A percentile compares a stretch with the other conserved stretches of the same genome.
Evolutionary conservation across 2,113 vertebrate species (phyloP).

Genomic region (Lampris megalopsis): DNA sequence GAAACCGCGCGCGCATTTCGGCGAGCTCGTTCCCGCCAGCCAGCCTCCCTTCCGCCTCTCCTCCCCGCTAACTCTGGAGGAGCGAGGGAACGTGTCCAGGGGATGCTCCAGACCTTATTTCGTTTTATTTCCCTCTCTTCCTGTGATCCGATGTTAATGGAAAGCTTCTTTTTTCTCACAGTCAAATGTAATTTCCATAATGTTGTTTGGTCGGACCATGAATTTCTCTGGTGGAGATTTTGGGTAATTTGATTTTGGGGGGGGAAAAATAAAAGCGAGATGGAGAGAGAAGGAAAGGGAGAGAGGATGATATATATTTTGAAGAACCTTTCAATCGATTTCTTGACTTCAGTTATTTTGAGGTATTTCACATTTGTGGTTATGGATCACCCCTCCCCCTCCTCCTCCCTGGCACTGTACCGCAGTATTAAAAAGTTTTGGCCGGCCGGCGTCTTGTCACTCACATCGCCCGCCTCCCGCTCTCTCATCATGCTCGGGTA

Average conservation of each 20-base stretch:
- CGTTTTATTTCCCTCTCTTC: neutral
- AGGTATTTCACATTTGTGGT: slow-evolving; percentile 66
- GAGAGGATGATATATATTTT: slow-evolving; percentile 35
- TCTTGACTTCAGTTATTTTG: slow-evolving; percentile 50
- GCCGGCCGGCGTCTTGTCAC: slow-evolving; percentile 64
- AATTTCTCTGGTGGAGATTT: slow-evolving; percentile 50
- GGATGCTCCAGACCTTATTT: slow-evolving; percentile 22
- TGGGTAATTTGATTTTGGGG: slow-evolving; percentile 59
- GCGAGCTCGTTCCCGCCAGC: slow-evolving; percentile 43
- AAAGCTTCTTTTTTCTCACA: slow-evolving; percentile 45
- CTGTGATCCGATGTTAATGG: slow-evolving; percentile 19
- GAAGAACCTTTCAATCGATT: slow-evolving; percentile 66
- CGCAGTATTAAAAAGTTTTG: slow-evolving; percentile 61
- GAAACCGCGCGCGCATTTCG: slow-evolving; percentile 67
- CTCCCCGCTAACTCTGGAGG: neutral
- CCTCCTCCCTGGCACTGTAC: slow-evolving; percentile 21
- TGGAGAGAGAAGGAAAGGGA: slow-evolving; percentile 6
- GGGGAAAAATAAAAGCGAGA: slow-evolving; percentile 14
- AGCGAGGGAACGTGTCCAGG: neutral
- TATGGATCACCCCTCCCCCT: slow-evolving; percentile 28
- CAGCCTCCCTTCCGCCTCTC: slow-evolving; percentile 24
- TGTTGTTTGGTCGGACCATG: slow-evolving; percentile 46
- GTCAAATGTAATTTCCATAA: slow-evolving; percentile 63
- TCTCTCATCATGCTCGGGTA: slow-evolving; percentile 65
- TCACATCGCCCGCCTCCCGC: slow-evolving; percentile 48